Evolutionary conservation across 1,140 invertebrate species (phyloP), one percentile per base, ranked within the genome.

Genomic region (Plectus sambesii): DNA sequence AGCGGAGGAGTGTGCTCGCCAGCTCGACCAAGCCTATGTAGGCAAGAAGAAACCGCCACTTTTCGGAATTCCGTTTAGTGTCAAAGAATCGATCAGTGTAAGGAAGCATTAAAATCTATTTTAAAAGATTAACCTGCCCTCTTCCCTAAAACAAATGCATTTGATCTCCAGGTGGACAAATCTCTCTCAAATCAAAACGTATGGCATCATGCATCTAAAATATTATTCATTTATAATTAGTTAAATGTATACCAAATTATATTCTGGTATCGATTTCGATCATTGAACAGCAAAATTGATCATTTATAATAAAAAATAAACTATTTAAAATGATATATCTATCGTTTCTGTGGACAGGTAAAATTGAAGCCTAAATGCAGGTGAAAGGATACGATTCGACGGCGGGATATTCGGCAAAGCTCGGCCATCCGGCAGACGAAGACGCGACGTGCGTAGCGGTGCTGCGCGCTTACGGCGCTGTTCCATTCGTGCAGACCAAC

Each of bases 401-500:
- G 9, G 35, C 59, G 3, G 72, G 72, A 5, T 59, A 69, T 23
- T 59, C 65, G 4, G 61, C 61, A 35, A 56, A 58, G n/a, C 42
- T 75, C 1, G 56, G 62, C 36, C 57, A 60, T 12, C 65, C 67
- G 2, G 54, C 60, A 1, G 25, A 20, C 6, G 42, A 54, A 5
- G 62, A 68, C 42, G 56, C 70, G 0, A 52, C 49, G 8, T 15
- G 66, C 33, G 60, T 73, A 4, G 12, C 48, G 22, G n/a, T 23
- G 4, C 24, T 53, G 39, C 36, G 24, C n/a, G 51, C 53, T 17
- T 33, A 56, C 6, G 70, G 70, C 25, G 63, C 62, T 19, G 51
- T 71, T 24, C 71, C 71, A 4, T 73, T 72, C 55, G 64, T 63
- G 40, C 62, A 68, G 54, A 73, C 71, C 3, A 73, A 73, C 49